phyloP scores from a whole-genome alignment of 1,140 invertebrate genomes.

The Seison nebaliae region DNA sequence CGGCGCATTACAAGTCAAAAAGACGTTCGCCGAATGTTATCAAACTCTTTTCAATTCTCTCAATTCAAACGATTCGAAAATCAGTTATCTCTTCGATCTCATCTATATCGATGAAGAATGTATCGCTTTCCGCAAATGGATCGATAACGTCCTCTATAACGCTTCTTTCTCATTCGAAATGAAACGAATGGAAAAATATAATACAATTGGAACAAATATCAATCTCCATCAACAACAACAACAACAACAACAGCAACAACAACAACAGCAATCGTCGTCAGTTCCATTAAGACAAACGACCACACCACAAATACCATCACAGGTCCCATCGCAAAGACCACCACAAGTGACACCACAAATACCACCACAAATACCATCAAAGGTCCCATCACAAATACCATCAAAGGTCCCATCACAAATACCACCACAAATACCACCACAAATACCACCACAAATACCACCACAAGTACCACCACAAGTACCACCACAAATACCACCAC shows the following conservation, averaged over 20 bases:
- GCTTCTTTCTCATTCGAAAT: background rate
- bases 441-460: slow-evolving; percentile 1
- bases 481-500: too few species aligned
- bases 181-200: background rate
- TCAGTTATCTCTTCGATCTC: slow-evolving; percentile 6
- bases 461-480: too few species aligned
- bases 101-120: slow-evolving; percentile 6
- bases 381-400: background rate
- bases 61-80: slow-evolving; percentile 19
- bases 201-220: background rate
- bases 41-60: slow-evolving; percentile 52
- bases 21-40: slow-evolving; percentile 80
- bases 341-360: background rate
- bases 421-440: background rate
- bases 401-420: slow-evolving; percentile 1
- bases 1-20: slow-evolving; percentile 56
- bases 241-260: background rate
- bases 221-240: background rate
- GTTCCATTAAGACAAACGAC: background rate
- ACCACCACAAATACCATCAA: background rate
- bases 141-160: slow-evolving; percentile 1
- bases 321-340: background rate
- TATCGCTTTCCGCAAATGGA: slow-evolving; percentile 11
- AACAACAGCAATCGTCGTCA: background rate
- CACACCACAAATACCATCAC: background rate